Base-by-base conservation (phyloP, 2,888 invertebrate species). In the Temnothorax unifasciatus region DNA sequence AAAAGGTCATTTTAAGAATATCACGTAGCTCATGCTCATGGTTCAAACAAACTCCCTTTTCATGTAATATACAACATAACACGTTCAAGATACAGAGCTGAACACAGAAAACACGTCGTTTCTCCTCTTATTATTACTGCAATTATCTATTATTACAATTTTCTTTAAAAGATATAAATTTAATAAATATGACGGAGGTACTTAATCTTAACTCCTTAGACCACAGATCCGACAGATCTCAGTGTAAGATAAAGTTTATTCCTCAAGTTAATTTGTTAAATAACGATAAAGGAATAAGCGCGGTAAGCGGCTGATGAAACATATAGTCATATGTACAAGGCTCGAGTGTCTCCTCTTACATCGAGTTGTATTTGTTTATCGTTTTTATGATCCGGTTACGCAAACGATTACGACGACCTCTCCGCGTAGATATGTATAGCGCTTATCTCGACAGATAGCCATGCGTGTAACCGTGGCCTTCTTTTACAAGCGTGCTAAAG, bases 351-450 rank as follows among this genome's bases (percentile, higher is more conserved):
- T 57, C 18, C 18, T 69, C 79, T 79, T 57, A 66, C 21, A 59
- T 47, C 59, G 38, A 34, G 34, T 21, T 71, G 34, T 59, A 71
- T 81, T 81, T 81, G 63, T 82, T 82, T 76, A 82, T 64, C 77
- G 52, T 77, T 75, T 73, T 75, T 75, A 64, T 13, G 77, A 76
- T 18, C 25, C 52, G 21, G 63, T 82, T 82, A 82, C 82, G 77
- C 77, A 82, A 82, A 77, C 52, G 63, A 82, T 77, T 77, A 82
- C 82, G 75, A 61, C 74, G 76, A 82, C 44, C 50, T 74, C 75
- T 76, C 44, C 29, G 29, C 29, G 29, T 29, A 29, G 29, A 29
- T 29, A 29, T 29, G 57, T 25, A 13, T 4, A 41, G 6, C 15
- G 47, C 79, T 81, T 81, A 81, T 81, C 79, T 59, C 47, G 47